These are phyloP conservation scores for Ypsolopha scabrella DNA, from an alignment of 2,888 invertebrate genomes.

Conservation along the genomic window DNA sequence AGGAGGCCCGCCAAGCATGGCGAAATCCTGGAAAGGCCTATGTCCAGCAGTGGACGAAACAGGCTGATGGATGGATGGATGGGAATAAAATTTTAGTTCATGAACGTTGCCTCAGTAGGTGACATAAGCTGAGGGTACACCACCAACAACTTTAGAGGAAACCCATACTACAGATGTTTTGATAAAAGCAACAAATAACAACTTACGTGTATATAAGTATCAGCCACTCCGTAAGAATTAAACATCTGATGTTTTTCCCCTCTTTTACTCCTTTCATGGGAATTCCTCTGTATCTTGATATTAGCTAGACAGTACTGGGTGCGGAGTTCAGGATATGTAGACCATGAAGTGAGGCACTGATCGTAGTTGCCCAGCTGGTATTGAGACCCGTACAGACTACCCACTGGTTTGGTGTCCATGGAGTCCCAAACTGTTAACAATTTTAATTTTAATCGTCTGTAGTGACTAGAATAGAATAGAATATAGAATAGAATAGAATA, in stretches of 20 bases:
- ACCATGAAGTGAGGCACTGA: conserved; percentile 27
- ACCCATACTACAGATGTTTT: too few relatives aligned
- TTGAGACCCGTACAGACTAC: conserved; percentile 39
- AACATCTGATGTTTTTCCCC: neutral
- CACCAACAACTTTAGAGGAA: too few relatives aligned
- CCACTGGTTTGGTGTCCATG: conserved; percentile 41
- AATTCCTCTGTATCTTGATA: conserved; percentile 9
- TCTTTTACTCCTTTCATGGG: neutral
- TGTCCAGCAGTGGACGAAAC: too few relatives aligned
- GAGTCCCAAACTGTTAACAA: conserved; percentile 53
- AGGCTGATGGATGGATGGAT: too few relatives aligned
- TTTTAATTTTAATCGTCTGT: neutral
- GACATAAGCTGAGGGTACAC: too few relatives aligned
- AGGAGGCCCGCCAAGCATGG: too few relatives aligned
- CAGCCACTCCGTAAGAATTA: neutral
- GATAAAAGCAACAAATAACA: neutral
- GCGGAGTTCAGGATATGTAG: conserved; percentile 6
- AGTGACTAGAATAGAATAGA: too few relatives aligned
- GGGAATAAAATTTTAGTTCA: too few relatives aligned
- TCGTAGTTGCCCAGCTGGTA: conserved; percentile 57
- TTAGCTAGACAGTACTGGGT: conserved; percentile 11
- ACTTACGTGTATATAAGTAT: neutral
- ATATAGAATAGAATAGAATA: too few relatives aligned
- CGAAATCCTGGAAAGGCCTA: too few relatives aligned
- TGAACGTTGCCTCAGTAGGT: too few relatives aligned